A percentile compares a stretch with the other conserved stretches of the same genome.
These are phyloP conservation scores for Fratercula arctica DNA, from an alignment of 2,797 vertebrate species.

Conservation along the genomic window DNA sequence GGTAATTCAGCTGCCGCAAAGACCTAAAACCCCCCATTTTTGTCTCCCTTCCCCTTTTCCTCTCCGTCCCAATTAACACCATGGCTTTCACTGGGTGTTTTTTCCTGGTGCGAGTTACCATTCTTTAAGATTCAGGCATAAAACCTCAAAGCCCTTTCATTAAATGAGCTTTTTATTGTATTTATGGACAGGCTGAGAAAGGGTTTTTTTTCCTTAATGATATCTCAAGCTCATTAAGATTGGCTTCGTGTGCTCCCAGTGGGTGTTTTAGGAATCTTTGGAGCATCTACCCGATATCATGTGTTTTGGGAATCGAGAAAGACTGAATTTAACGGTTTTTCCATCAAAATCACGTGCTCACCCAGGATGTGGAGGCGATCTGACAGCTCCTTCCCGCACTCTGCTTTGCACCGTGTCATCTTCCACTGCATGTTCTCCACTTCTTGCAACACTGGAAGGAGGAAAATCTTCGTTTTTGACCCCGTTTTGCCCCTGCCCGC, in stretches of 20 bases:
- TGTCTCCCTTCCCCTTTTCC: neutral
- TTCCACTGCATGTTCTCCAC: neutral
- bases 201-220: accelerated
- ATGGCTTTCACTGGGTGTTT: neutral
- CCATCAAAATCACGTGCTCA: neutral
- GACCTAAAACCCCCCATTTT: neutral
- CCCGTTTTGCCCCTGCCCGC: accelerated
- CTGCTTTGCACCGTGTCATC: accelerated
- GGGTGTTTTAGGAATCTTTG: neutral
- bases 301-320: accelerated
- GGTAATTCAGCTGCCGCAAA: no score
- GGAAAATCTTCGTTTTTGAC: neutral
- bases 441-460: neutral
- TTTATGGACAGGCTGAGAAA: neutral
- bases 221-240: no score
- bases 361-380: neutral
- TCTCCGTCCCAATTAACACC: neutral
- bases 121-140: no score
- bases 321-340: accelerated
- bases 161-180: neutral
- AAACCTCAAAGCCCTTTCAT: neutral
- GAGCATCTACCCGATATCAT: accelerated
- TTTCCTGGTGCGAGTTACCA: accelerated
- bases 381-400: neutral
- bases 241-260: accelerated